Percentiles rank a stretch among this genome's conserved stretches.
Evolutionary conservation across 2,888 invertebrate species (phyloP).

Genomic region (Teinopalpus imperialis): DNA sequence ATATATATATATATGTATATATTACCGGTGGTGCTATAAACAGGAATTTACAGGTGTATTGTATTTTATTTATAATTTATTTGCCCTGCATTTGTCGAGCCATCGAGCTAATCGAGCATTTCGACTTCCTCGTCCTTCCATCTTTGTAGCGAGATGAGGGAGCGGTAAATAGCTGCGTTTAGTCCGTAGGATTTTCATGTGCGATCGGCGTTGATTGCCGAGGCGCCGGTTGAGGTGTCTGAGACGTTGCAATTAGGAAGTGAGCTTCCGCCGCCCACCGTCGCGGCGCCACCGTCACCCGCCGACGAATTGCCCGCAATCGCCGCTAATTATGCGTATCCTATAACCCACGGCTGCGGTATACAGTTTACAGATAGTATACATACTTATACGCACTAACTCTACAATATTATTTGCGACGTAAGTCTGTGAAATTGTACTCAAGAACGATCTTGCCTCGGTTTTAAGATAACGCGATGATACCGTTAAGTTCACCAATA

Average conservation of each 20-base stretch:
- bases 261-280: constrained; percentile 79
- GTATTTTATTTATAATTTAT: too few species aligned
- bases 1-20: too few species aligned
- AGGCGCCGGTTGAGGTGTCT: constrained; percentile 80
- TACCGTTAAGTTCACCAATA: too few species aligned
- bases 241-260: constrained; percentile 76
- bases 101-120: not conserved
- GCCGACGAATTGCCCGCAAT: constrained; percentile 68
- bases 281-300: constrained; percentile 71
- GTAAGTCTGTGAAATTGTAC: too few species aligned
- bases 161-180: not conserved
- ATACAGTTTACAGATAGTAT: constrained; percentile 1
- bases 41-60: too few species aligned
- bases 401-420: not conserved
- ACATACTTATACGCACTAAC: not conserved
- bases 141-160: constrained; percentile 4
- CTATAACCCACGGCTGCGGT: constrained; percentile 29
- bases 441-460: too few species aligned
- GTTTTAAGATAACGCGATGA: too few species aligned
- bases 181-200: constrained; percentile 2
- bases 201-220: constrained; percentile 73
- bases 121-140: constrained; percentile 5
- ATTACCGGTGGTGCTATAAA: too few species aligned
- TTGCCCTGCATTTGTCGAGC: too few species aligned
- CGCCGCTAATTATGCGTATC: constrained; percentile 67